phyloP scores from a whole-genome alignment of 2,888 invertebrate species.

The Tenthredo scrophulariae region DNA sequence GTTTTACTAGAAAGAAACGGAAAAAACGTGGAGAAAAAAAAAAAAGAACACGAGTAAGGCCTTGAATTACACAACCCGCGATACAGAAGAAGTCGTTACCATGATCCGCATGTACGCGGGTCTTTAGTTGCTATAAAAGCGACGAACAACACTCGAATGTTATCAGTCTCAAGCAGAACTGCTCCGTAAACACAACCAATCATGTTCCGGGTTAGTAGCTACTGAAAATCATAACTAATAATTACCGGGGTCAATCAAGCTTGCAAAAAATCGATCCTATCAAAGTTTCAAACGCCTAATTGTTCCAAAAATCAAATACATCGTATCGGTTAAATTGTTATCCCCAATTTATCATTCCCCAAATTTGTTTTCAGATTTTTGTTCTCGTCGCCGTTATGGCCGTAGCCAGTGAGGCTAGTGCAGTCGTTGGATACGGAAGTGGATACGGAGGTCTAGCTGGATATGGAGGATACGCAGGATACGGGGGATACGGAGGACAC shows the following conservation, averaged over 20 bases:
- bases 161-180: conserved; percentile 46
- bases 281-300: neutral
- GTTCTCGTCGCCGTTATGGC: conserved; percentile 28
- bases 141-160: conserved; percentile 3
- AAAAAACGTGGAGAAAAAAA: conserved; percentile 11
- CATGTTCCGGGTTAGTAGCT: conserved; percentile 50
- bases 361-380: conserved; percentile 16
- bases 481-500: conserved; percentile 50
- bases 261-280: neutral
- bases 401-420: conserved; percentile 46
- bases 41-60: conserved; percentile 60
- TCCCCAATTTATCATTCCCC: neutral
- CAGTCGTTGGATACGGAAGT: conserved; percentile 13
- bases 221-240: neutral
- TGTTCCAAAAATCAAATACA: neutral
- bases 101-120: conserved; percentile 37
- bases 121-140: conserved; percentile 41
- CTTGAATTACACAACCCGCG: conserved; percentile 72
- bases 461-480: conserved; percentile 58
- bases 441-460: conserved; percentile 47
- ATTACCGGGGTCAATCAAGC: neutral
- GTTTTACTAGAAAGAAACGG: conserved; percentile 24
- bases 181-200: conserved; percentile 35
- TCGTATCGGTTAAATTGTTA: neutral
- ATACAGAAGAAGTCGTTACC: conserved; percentile 50